Conservation (phyloP, 1,140 invertebrate species). For the Anagrus nilaparvatae region DNA sequence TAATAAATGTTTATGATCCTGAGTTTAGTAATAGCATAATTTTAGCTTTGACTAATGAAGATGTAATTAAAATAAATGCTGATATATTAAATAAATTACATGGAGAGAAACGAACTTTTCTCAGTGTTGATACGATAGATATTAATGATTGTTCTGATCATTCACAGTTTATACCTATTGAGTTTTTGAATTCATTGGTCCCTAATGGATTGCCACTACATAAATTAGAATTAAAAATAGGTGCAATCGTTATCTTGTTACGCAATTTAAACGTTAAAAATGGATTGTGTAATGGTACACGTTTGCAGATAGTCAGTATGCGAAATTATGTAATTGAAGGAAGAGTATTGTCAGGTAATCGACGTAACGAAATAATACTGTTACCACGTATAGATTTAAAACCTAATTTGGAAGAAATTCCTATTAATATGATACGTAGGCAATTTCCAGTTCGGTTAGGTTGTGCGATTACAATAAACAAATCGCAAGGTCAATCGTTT, state of each 20-base stretch:
- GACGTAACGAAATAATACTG: too few species aligned
- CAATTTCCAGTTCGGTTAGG: neutral
- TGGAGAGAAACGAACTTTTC: slow-evolving; percentile 16
- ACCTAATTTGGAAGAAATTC: neutral
- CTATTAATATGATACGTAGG: neutral
- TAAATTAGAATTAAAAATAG: neutral
- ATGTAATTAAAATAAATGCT: slow-evolving; percentile 22
- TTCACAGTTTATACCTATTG: neutral
- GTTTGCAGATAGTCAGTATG: too few species aligned
- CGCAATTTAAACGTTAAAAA: too few species aligned
- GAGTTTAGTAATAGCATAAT: slow-evolving; percentile 30
- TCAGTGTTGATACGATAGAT: too few species aligned
- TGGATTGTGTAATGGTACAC: too few species aligned
- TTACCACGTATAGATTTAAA: neutral
- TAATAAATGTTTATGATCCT: slow-evolving; percentile 21
- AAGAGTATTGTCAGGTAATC: too few species aligned
- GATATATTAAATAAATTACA: slow-evolving; percentile 22
- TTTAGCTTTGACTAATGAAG: slow-evolving; percentile 22
- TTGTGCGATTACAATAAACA: neutral
- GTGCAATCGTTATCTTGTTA: neutral
- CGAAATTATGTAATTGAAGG: too few species aligned
- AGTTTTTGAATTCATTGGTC: neutral
- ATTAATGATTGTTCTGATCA: too few species aligned
- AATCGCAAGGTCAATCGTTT: neutral
- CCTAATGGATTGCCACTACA: neutral